Conservation (phyloP, 2,888 invertebrate genomes). For the Drosophila monieri region DNA sequence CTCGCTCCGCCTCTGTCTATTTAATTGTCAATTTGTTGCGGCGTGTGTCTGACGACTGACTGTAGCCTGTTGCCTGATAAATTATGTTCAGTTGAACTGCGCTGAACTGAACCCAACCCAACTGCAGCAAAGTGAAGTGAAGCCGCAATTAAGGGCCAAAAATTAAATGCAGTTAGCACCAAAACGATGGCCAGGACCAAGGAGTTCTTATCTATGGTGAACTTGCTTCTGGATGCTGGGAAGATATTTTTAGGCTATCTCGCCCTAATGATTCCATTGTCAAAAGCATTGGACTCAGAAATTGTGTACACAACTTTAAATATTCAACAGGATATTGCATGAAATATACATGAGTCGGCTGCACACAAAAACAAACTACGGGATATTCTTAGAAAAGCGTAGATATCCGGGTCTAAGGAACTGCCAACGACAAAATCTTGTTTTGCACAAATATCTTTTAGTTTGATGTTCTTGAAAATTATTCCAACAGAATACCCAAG, state of each 20-base stretch:
- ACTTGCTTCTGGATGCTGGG: neutral
- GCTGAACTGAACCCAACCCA: conserved; percentile 62
- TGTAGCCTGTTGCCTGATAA: conserved; percentile 57
- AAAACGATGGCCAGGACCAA: conserved; percentile 6
- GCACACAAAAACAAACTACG: conserved; percentile 9
- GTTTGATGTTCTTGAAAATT: conserved; percentile 47
- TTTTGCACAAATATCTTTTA: conserved; percentile 58
- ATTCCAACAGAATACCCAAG: conserved; percentile 39
- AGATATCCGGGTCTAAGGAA: conserved; percentile 27
- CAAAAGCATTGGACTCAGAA: conserved; percentile 73
- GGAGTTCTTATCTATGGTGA: neutral
- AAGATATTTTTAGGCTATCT: conserved; percentile 67
- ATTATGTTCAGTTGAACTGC: conserved; percentile 53
- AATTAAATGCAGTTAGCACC: conserved; percentile 57
- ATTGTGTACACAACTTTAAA: conserved; percentile 76
- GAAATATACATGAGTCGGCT: conserved; percentile 60
- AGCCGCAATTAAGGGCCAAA: conserved; percentile 50
- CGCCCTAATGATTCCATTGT: conserved; percentile 76
- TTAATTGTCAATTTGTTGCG: conserved; percentile 72
- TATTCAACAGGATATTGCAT: conserved; percentile 78
- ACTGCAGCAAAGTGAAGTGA: conserved; percentile 51
- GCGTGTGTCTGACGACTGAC: conserved; percentile 56
- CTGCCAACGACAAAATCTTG: conserved; percentile 67
- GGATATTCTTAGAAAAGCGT: neutral
- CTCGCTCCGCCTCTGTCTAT: conserved; percentile 49